Percentiles rank a stretch among this genome's conserved stretches.
These are phyloP conservation scores for Drosophila macrothrix DNA, from an alignment of 2,888 invertebrate species.

Conservation along the genomic window DNA sequence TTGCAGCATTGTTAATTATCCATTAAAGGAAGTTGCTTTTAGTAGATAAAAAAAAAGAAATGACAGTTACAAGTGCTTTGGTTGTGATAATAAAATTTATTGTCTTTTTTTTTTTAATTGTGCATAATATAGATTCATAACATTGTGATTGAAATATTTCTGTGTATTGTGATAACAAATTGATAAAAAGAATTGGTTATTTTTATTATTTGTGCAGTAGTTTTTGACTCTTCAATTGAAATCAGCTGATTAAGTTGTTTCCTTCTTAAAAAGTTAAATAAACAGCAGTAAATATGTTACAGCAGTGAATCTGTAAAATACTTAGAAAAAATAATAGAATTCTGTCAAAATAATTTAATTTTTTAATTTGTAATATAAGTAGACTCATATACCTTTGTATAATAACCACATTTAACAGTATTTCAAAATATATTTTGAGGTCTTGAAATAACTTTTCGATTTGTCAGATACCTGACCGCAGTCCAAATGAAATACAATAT, in stretches of 20 bases:
- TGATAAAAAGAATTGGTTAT: not conserved
- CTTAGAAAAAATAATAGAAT: not conserved
- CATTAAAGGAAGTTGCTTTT: conserved; percentile 5
- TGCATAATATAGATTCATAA: not conserved
- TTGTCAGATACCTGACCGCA: not conserved
- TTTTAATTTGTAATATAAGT: not conserved
- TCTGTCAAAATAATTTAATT: not conserved
- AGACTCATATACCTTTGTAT: not conserved
- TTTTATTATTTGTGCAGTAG: fast-evolving
- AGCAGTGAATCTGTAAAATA: not conserved
- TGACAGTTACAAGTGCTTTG: not conserved
- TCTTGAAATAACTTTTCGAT: not conserved
- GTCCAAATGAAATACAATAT: conserved; percentile 2
- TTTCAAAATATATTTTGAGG: not conserved
- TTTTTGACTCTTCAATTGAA: not conserved
- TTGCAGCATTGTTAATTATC: conserved; percentile 10
- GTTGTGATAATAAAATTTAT: not conserved
- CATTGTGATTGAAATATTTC: not conserved
- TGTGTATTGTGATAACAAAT: not conserved
- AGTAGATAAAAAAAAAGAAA: not conserved
- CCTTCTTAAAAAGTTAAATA: not conserved
- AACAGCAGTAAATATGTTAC: not conserved
- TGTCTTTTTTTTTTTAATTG: not conserved
- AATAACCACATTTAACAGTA: not conserved
- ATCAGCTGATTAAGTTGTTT: not conserved